Percentiles rank a stretch among this genome's conserved stretches.
phyloP scores from a whole-genome alignment of 2,888 invertebrate species.

The Eubasilissa splendida region DNA sequence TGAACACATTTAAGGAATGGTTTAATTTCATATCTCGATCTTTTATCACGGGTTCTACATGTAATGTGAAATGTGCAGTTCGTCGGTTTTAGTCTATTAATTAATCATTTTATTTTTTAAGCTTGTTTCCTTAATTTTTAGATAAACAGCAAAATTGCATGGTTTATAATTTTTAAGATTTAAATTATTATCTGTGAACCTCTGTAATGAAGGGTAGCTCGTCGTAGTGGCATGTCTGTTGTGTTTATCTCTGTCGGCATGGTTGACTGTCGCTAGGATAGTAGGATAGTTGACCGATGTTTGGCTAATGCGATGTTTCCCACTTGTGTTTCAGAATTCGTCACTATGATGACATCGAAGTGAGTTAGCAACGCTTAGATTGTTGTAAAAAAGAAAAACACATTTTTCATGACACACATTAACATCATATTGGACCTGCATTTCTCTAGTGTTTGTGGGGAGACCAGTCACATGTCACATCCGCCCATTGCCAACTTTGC shows the following conservation, averaged over 20 bases:
- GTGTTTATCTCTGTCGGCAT: neutral
- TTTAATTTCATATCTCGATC: no score
- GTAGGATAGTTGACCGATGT: neutral
- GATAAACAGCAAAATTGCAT: neutral
- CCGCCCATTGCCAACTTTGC: conserved; percentile 55
- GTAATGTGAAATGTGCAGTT: neutral
- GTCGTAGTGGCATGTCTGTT: conserved; percentile 20
- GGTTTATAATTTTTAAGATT: neutral
- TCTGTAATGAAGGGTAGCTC: neutral
- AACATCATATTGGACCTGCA: conserved; percentile 75
- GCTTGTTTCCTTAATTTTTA: no score
- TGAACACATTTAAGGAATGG: neutral
- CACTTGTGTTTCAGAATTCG: conserved; percentile 87
- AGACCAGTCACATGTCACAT: conserved; percentile 51
- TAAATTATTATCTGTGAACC: no score
- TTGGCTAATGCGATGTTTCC: neutral
- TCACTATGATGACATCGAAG: conserved; percentile 99
- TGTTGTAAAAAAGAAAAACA: conserved; percentile 72
- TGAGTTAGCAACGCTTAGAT: conserved; percentile 83
- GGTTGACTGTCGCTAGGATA: neutral
- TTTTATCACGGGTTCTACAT: no score
- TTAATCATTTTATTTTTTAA: no score
- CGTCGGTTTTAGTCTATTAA: neutral
- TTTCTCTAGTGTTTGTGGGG: conserved; percentile 72
- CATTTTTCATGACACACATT: conserved; percentile 75